A percentile compares a stretch with the other conserved stretches of the same genome.
Evolutionary conservation across 2,797 vertebrate genomes (phyloP).

Genomic region (Liparis tanakae): DNA sequence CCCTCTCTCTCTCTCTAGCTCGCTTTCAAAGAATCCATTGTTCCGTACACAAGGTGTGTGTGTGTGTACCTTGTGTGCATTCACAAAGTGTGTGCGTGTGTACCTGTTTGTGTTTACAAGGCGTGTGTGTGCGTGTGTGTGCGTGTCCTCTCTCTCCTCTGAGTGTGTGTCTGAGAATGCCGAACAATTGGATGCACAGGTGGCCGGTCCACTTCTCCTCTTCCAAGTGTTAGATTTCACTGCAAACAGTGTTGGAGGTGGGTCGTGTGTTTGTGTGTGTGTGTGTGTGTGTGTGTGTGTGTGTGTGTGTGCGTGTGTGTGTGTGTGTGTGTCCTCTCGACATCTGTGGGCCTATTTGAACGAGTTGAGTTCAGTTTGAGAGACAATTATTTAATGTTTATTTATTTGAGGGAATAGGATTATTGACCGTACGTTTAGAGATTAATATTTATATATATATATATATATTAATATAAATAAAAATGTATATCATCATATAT

Average conservation of each 20-base stretch:
- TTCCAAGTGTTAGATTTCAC: constrained; percentile 83
- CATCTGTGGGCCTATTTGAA: constrained; percentile 78
- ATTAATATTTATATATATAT: not conserved
- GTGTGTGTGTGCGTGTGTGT: constrained; percentile 52
- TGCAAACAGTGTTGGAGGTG: constrained; percentile 79
- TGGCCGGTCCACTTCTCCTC: constrained; percentile 77
- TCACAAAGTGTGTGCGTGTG: no score
- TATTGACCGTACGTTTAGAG: not conserved
- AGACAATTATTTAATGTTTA: not conserved
- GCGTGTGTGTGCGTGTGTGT: not conserved
- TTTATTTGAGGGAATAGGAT: not conserved
- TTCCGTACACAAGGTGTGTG: constrained; percentile 27
- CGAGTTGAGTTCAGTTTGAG: constrained; percentile 29
- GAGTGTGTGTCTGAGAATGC: constrained; percentile 33
- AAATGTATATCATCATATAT: not conserved
- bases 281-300: constrained; percentile 59
- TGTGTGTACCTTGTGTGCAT: no score
- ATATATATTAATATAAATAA: not conserved
- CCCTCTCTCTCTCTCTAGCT: constrained; percentile 54
- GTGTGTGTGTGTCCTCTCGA: constrained; percentile 59
- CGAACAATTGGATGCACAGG: constrained; percentile 77
- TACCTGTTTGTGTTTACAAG: no score
- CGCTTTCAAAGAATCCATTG: constrained; percentile 62
- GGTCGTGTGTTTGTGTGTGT: constrained; percentile 61
- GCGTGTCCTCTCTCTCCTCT: constrained; percentile 10